A percentile compares a stretch with the other conserved stretches of the same genome.
phyloP scores from a whole-genome alignment of 2,797 vertebrate species.

The Enteromius paludinosus region DNA sequence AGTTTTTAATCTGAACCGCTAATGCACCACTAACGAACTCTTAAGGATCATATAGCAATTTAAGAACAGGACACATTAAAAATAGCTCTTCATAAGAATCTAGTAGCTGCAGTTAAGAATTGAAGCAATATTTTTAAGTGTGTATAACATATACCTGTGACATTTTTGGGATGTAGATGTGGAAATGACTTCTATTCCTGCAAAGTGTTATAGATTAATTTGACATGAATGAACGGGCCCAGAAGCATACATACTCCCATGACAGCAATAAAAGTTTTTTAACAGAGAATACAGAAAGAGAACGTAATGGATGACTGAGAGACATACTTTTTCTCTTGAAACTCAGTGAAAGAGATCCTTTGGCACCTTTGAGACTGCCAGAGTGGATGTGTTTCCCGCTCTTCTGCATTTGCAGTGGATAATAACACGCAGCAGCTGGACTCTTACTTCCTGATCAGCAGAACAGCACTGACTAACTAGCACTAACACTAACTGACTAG shows the following conservation, averaged over 20 bases:
- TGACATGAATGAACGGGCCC: slow-evolving; percentile 23
- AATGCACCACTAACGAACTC: no score
- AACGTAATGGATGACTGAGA: slow-evolving; percentile 45
- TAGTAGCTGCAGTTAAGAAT: no score
- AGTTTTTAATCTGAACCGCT: no score
- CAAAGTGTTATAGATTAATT: slow-evolving; percentile 21
- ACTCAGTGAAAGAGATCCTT: slow-evolving; percentile 26
- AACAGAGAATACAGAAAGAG: slow-evolving; percentile 17
- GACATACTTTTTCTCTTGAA: slow-evolving; percentile 37
- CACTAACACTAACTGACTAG: neutral
- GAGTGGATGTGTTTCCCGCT: slow-evolving; percentile 28
- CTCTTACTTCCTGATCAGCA: slow-evolving; percentile 5
- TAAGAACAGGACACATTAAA: no score
- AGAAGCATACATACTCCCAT: slow-evolving; percentile 23
- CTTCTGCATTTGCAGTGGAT: slow-evolving; percentile 28
- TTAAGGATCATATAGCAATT: no score
- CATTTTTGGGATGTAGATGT: slow-evolving; percentile 9
- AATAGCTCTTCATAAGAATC: no score
- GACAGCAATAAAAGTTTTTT: slow-evolving; percentile 38
- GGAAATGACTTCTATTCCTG: slow-evolving; percentile 17
- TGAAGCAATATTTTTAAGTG: neutral
- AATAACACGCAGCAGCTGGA: slow-evolving; percentile 16
- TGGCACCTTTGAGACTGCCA: slow-evolving; percentile 38
- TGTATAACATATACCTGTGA: neutral
- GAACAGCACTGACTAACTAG: slow-evolving; percentile 29